These are phyloP conservation scores for Phrynocephalus vlangalii DNA, from an alignment of 2,797 vertebrate genomes.

Conservation along the genomic window DNA sequence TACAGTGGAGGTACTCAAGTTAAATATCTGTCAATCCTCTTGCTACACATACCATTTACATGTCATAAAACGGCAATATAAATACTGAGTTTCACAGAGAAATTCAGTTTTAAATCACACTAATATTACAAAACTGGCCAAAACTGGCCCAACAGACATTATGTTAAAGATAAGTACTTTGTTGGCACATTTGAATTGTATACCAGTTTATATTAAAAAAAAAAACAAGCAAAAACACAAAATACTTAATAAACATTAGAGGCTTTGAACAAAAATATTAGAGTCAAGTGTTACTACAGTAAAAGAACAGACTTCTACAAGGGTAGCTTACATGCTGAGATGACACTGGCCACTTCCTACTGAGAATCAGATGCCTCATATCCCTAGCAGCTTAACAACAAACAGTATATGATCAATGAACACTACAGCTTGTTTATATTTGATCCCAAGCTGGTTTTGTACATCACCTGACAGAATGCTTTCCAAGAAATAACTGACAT, in stretches of 20 bases:
- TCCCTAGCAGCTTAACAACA: slow-evolving; percentile 12
- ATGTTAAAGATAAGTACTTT: neutral
- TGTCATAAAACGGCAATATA: slow-evolving; percentile 60
- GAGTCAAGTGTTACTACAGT: neutral
- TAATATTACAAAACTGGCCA: slow-evolving; percentile 49
- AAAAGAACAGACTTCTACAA: neutral
- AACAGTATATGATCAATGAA: neutral
- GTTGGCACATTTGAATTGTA: slow-evolving; percentile 42
- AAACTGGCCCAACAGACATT: slow-evolving; percentile 37
- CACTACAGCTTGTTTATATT: neutral
- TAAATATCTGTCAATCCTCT: slow-evolving; percentile 59
- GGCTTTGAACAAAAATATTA: neutral
- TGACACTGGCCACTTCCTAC: neutral
- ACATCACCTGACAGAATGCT: slow-evolving; percentile 2
- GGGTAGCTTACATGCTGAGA: slow-evolving; percentile 34
- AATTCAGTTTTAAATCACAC: slow-evolving; percentile 49
- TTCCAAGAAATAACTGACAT: neutral
- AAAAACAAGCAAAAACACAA: slow-evolving; percentile 11
- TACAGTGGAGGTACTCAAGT: slow-evolving; percentile 64
- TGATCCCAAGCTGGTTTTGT: slow-evolving; percentile 21
- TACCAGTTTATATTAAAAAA: neutral
- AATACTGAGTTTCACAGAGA: slow-evolving; percentile 63
- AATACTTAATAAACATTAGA: slow-evolving; percentile 17
- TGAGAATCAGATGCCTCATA: slow-evolving; percentile 28
- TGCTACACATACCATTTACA: slow-evolving; percentile 60